Conservation (phyloP, 2,888 invertebrate genomes). For the Phyto melanocephala region DNA sequence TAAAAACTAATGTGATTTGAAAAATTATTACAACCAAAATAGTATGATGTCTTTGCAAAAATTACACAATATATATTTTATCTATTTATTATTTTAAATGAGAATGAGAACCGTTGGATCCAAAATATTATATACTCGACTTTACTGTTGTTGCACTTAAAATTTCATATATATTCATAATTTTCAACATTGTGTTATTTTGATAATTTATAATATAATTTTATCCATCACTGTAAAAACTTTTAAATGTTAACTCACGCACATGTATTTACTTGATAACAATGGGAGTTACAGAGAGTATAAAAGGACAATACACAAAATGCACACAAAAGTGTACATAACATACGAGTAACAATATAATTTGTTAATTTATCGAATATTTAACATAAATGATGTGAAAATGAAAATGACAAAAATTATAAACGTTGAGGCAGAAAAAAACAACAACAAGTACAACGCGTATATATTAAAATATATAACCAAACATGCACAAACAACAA, state of each 20-base stretch:
- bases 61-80: no score
- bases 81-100: no score
- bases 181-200: no score
- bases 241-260: no score
- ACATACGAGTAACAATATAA: constrained; percentile 7
- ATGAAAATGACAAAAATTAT: constrained; percentile 46
- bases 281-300: background rate
- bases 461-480: background rate
- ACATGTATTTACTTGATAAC: background rate
- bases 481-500: background rate
- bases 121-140: no score
- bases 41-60: no score
- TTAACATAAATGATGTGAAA: constrained; percentile 56
- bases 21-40: no score
- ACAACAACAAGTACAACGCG: constrained; percentile 9
- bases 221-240: background rate
- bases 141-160: no score
- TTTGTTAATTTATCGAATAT: constrained; percentile 58
- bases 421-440: constrained; percentile 26
- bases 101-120: no score
- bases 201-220: no score
- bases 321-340: background rate
- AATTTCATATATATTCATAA: no score
- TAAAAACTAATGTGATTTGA: no score
- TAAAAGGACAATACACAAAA: background rate